phyloP scores from a whole-genome alignment of 2,888 invertebrate species.

The Dorcus hopei region DNA sequence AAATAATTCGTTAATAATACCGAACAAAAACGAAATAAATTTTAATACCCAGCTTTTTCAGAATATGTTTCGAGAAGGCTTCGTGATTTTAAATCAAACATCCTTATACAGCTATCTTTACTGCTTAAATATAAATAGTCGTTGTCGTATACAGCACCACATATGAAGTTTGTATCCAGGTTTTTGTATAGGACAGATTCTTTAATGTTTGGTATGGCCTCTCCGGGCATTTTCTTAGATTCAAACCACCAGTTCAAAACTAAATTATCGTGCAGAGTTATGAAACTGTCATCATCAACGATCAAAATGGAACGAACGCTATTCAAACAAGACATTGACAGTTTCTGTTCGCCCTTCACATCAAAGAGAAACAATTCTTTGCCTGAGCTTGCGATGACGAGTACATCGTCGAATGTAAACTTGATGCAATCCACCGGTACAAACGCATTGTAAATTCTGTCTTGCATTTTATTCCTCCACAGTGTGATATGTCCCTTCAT shows the following conservation, averaged over 20 bases:
- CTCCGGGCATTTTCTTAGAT: slow-evolving; percentile 13
- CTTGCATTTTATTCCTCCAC: slow-evolving; percentile 22
- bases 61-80: slow-evolving; percentile 1
- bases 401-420: slow-evolving; percentile 30
- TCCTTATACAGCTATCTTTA: slow-evolving; percentile 45
- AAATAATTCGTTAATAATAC: not conserved
- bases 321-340: slow-evolving; percentile 23
- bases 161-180: slow-evolving; percentile 35
- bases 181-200: slow-evolving; percentile 16
- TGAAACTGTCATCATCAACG: slow-evolving; percentile 15
- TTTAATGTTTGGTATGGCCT: slow-evolving; percentile 3
- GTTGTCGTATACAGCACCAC: slow-evolving; percentile 48
- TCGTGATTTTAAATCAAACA: slow-evolving; percentile 39
- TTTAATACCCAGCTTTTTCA: not conserved
- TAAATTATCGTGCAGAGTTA: slow-evolving; percentile 13
- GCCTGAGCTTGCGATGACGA: slow-evolving; percentile 28
- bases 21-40: not conserved
- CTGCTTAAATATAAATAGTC: slow-evolving; percentile 48
- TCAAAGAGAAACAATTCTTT: slow-evolving; percentile 28
- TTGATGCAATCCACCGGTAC: slow-evolving; percentile 24
- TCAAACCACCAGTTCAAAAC: slow-evolving; percentile 15
- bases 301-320: slow-evolving; percentile 27
- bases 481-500: slow-evolving; percentile 25
- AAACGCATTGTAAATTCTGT: slow-evolving; percentile 11
- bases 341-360: slow-evolving; percentile 23